Conservation (phyloP, 2,888 invertebrate species). For the Aporophyla nigra region DNA sequence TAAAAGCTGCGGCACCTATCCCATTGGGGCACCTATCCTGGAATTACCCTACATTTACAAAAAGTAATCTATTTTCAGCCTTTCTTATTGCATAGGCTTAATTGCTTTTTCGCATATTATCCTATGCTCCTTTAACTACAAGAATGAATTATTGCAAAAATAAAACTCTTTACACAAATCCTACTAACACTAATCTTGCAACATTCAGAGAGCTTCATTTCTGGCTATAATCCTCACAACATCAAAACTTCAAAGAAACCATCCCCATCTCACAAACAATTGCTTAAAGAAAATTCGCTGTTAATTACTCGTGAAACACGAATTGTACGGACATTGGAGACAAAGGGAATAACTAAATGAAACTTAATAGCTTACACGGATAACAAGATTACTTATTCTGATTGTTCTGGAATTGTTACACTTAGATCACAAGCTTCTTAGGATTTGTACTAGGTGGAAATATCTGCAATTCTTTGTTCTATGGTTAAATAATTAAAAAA, state of each 20-base stretch:
- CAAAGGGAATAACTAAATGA: conserved; percentile 58
- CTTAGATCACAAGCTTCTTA: conserved; percentile 31
- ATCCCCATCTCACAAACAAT: background rate
- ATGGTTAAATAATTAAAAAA: conserved; percentile 18
- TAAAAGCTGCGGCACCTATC: too few relatives aligned
- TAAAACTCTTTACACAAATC: too few relatives aligned
- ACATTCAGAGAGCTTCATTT: too few relatives aligned
- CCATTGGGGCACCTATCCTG: too few relatives aligned
- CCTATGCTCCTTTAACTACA: too few relatives aligned
- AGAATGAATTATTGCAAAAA: too few relatives aligned
- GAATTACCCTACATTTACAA: too few relatives aligned
- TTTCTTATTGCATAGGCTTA: too few relatives aligned
- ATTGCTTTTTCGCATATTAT: too few relatives aligned
- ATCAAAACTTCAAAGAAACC: conserved; percentile 21
- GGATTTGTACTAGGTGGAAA: conserved; percentile 31
- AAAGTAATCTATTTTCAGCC: too few relatives aligned
- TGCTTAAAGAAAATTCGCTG: conserved; percentile 39
- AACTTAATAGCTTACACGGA: conserved; percentile 26
- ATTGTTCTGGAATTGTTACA: conserved; percentile 54
- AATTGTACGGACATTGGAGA: conserved; percentile 30
- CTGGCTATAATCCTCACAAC: background rate
- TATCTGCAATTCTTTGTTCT: conserved; percentile 22
- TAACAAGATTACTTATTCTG: conserved; percentile 65
- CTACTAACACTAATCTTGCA: too few relatives aligned
- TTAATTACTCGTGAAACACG: conserved; percentile 53